A percentile compares a stretch with the other conserved stretches of the same genome.
Evolutionary conservation across 2,113 vertebrate genomes (phyloP).

Genomic region (Leucopsar rothschildi): DNA sequence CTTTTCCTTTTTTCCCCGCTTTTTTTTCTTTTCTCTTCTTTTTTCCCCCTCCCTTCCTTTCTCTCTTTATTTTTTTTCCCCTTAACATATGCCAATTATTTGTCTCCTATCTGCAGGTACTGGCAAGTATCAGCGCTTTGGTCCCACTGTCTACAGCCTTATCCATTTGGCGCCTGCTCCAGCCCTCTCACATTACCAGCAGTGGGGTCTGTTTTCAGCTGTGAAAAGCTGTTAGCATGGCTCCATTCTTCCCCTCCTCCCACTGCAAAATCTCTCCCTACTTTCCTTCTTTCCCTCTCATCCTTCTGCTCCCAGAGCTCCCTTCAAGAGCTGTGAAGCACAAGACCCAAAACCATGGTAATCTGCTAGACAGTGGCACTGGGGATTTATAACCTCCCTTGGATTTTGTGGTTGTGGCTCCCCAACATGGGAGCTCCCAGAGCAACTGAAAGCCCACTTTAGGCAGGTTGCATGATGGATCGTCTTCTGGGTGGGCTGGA

Average conservation of each 20-base stretch:
- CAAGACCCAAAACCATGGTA: neutral
- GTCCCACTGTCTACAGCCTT: constrained; percentile 79
- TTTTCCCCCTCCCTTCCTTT: too few species aligned
- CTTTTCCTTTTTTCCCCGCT: neutral
- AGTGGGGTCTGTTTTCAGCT: constrained; percentile 72
- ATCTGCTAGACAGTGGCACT: neutral
- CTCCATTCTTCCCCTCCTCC: constrained; percentile 36
- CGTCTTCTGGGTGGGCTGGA: accelerated
- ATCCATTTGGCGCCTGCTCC: constrained; percentile 82
- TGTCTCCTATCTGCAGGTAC: constrained; percentile 81
- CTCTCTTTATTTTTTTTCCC: accelerated
- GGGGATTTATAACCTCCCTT: neutral
- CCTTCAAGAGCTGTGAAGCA: constrained; percentile 11
- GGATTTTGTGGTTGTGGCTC: neutral
- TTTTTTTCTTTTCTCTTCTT: neutral
- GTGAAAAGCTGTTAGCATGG: constrained; percentile 71
- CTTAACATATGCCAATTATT: constrained; percentile 79
- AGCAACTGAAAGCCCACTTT: neutral
- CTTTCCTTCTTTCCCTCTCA: neutral
- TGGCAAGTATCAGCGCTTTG: constrained; percentile 77
- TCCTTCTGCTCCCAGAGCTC: constrained; percentile 3
- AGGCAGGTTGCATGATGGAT: neutral
- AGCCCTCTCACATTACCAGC: constrained; percentile 74
- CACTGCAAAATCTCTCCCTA: neutral
- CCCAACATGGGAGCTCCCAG: neutral